Evolutionary conservation across 2,113 vertebrate genomes (phyloP), one percentile per base, ranked within the genome.

Genomic region (Brachirus orientalis): DNA sequence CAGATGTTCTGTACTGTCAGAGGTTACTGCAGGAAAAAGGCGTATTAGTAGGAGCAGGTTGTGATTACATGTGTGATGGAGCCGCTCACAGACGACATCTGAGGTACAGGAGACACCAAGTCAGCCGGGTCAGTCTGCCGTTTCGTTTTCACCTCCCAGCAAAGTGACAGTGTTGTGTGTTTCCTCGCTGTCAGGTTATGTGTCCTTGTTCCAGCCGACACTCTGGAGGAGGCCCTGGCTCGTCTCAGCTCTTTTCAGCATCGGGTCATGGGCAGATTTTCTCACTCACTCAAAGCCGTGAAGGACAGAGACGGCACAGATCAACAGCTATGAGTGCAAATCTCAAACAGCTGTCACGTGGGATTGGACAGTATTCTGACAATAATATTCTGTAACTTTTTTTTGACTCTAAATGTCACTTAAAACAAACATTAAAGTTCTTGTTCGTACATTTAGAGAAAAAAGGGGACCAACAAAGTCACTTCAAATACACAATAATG

Each of bases 1-100:
- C 75, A 13, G 84, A 80, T 19, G 64, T 80, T 20, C 40, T 90
- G 16, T 92, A 91, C 77, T 80, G 90, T 46, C 79, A 80, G 61
- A 80, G 17, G 68, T 62, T 91, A 37, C 73, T 88, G 67, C 61
- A 88, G 40, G 83, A 88, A 45, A 79, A 86, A 33, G 82, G 85
- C 7, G 72, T 92, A 52, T 52, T 78, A 13, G 35, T 79, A 2
- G 88, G 87, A 17, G 53, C 67, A 37, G 77, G 78, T 8, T 46
- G 63, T 70, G 53, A 72, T 1, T n/a, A n/a, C n/a, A n/a, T n/a
- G n/a, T 2, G 60, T 14, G 72, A 69, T 8, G 71, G 19, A 44
- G 14, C 10, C 18, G 4, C 56, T 45, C 63, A 43, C 37, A 64
- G 43, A 38, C 44, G 68, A 28, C 33, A 90, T 43, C 60, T 91